Conservation (phyloP, 2,797 vertebrate species). For the Schizothorax lantsangensis region DNA sequence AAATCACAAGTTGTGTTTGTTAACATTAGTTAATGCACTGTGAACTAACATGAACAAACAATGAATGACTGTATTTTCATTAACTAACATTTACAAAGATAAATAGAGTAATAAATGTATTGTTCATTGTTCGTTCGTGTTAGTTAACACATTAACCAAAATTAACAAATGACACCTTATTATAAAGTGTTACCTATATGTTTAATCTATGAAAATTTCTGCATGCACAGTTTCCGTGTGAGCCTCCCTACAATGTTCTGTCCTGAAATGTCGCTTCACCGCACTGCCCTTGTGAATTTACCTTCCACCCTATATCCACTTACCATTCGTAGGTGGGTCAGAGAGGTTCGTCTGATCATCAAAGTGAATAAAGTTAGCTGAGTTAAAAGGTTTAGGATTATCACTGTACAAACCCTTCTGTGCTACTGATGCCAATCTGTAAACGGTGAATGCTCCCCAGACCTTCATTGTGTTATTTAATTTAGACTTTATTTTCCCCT, state of each 20-base stretch:
- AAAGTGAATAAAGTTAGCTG: slow-evolving; percentile 25
- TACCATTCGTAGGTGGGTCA: slow-evolving; percentile 9
- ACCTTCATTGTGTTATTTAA: neutral
- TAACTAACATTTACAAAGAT: no score
- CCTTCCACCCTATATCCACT: slow-evolving; percentile 5
- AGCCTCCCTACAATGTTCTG: neutral
- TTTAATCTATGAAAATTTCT: neutral
- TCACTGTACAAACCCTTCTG: neutral
- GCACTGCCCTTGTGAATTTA: slow-evolving; percentile 16
- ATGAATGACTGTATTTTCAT: no score
- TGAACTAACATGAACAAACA: no score
- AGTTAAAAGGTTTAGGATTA: slow-evolving; percentile 46
- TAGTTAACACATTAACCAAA: no score
- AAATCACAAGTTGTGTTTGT: no score
- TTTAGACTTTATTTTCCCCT: neutral
- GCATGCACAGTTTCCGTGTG: neutral
- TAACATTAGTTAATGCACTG: no score
- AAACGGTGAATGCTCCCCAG: neutral
- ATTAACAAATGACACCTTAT: no score
- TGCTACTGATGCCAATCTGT: neutral
- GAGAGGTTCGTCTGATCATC: neutral
- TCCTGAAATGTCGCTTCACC: neutral
- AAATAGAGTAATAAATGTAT: no score
- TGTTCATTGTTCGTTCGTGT: no score
- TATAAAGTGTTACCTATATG: no score